phyloP scores from a whole-genome alignment of 2,113 vertebrate species.

The Nansenia antarctica region DNA sequence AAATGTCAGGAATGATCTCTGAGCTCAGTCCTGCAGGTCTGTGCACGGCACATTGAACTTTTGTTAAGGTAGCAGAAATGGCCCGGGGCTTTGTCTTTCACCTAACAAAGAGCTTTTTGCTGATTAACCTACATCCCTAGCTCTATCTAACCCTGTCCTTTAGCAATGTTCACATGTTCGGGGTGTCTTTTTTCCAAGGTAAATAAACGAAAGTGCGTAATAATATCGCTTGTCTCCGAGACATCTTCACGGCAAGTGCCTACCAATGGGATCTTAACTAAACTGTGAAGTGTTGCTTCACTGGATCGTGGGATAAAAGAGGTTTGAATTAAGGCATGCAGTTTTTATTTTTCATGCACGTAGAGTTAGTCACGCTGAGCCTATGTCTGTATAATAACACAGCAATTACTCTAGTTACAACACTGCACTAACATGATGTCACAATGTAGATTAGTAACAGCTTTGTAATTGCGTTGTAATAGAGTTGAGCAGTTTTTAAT shows the following conservation, averaged over 20 bases:
- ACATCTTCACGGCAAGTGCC: too few relatives aligned
- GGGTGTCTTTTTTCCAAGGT: not conserved
- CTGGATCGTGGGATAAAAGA: too few relatives aligned
- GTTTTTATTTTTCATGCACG: too few relatives aligned
- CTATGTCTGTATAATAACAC: not conserved
- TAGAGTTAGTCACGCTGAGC: not conserved
- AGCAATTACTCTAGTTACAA: not conserved
- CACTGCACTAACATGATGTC: not conserved
- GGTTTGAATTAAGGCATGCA: too few relatives aligned
- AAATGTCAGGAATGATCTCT: constrained; percentile 75
- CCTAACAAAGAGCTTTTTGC: constrained; percentile 56
- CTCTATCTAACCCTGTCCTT: not conserved
- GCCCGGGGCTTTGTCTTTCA: constrained; percentile 59
- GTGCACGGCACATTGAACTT: constrained; percentile 72
- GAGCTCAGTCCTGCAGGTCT: constrained; percentile 74
- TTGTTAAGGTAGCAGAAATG: constrained; percentile 58
- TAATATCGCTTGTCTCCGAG: not conserved
- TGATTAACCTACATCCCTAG: constrained; percentile 53
- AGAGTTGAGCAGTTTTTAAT: too few relatives aligned
- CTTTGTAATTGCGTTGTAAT: too few relatives aligned
- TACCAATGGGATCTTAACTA: too few relatives aligned
- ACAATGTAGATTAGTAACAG: not conserved
- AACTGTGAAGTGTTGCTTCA: too few relatives aligned
- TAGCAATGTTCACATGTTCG: not conserved
- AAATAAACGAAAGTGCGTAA: not conserved